Conservation (phyloP, 1,140 invertebrate genomes). For the Cephus cinctus region DNA sequence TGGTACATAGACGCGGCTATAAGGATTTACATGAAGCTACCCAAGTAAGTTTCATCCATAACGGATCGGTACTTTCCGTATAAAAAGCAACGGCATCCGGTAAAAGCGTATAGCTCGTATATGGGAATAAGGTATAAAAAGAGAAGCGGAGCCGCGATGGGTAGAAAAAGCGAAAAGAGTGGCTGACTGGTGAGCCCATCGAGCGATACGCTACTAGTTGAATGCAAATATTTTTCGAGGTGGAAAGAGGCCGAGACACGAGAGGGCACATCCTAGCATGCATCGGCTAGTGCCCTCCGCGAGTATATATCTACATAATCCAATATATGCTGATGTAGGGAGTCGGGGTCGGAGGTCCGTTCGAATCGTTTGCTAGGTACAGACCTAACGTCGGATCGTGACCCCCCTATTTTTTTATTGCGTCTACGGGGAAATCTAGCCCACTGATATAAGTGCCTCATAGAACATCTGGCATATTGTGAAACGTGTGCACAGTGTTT, state of each 20-base stretch:
- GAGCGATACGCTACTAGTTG: constrained; percentile 31
- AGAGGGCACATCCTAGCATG: constrained; percentile 10
- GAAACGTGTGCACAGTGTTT: too few species aligned
- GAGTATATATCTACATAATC: constrained; percentile 36
- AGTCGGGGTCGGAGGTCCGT: constrained; percentile 29
- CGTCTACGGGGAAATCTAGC: constrained; percentile 45
- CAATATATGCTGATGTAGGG: constrained; percentile 36
- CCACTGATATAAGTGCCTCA: constrained; percentile 18
- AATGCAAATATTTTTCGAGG: constrained; percentile 42
- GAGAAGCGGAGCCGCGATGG: background rate
- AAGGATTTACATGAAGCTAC: background rate
- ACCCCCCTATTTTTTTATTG: constrained; percentile 40
- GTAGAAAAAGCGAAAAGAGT: constrained; percentile 15
- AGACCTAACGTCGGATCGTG: constrained; percentile 8
- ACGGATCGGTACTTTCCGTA: background rate
- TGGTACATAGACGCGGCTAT: background rate
- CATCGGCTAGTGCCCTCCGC: constrained; percentile 16
- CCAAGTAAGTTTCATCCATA: background rate
- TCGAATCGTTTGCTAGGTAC: constrained; percentile 39
- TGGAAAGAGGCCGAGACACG: background rate
- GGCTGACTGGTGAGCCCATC: constrained; percentile 32
- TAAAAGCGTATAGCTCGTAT: background rate
- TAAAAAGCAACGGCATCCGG: too few species aligned
- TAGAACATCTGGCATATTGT: constrained; percentile 44
- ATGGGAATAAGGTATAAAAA: constrained; percentile 6